phyloP scores from a whole-genome alignment of 2,113 vertebrate species.

The Microtus richardsoni region DNA sequence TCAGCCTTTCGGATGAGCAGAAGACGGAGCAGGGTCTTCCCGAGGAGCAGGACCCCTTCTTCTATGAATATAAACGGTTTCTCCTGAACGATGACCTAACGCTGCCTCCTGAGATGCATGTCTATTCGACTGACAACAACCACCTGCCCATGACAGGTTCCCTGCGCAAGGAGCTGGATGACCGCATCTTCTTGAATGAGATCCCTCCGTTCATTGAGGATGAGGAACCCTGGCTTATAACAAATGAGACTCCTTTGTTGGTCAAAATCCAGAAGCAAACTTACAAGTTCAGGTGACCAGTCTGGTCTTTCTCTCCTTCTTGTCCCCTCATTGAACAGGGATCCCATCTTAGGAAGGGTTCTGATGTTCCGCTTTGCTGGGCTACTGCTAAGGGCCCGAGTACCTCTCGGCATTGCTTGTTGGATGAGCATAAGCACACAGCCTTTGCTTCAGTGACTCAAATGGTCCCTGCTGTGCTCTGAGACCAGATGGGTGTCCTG shows the following conservation, averaged over 20 bases:
- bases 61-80: slow-evolving; percentile 75
- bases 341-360: accelerated
- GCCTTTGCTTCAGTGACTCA: background rate
- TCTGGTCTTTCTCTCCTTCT: accelerated
- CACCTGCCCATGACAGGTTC: slow-evolving; percentile 88
- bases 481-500: accelerated
- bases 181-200: slow-evolving; percentile 80
- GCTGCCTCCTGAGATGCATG: slow-evolving; percentile 85
- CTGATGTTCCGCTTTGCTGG: accelerated
- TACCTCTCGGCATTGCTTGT: accelerated
- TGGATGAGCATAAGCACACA: accelerated
- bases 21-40: background rate
- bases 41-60: slow-evolving; percentile 73
- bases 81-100: slow-evolving; percentile 83
- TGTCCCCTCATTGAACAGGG: accelerated
- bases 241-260: slow-evolving; percentile 79
- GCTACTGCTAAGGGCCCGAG: accelerated
- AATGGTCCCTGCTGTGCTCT: accelerated
- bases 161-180: slow-evolving; percentile 87
- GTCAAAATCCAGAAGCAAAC: slow-evolving; percentile 86
- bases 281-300: slow-evolving; percentile 87
- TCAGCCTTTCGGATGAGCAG: slow-evolving; percentile 42
- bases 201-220: slow-evolving; percentile 6
- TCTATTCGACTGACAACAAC: slow-evolving; percentile 87
- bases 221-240: slow-evolving; percentile 67